Evolutionary conservation across 2,888 invertebrate genomes (phyloP).

Genomic region (Aradus depressus): DNA sequence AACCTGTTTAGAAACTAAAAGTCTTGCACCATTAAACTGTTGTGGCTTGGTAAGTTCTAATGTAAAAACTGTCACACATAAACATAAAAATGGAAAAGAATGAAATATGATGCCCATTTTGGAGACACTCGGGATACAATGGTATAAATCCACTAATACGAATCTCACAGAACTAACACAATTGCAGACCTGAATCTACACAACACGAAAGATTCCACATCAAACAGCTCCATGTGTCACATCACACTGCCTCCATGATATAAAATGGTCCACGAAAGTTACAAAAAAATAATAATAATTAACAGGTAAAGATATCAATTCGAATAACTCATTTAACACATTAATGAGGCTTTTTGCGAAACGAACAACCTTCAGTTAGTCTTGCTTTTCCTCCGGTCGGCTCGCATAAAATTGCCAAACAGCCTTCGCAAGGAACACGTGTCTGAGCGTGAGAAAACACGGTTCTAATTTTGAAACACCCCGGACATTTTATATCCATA

Average conservation of each 20-base stretch:
- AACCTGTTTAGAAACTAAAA: conserved; percentile 86
- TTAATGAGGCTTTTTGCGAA: conserved; percentile 32
- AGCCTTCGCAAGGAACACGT: conserved; percentile 94
- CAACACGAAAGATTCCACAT: too few species aligned
- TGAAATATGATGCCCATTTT: too few species aligned
- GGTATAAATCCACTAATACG: too few species aligned
- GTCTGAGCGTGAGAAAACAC: conserved; percentile 99
- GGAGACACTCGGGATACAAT: too few species aligned
- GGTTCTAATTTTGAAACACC: conserved; percentile 97
- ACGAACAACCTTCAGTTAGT: conserved; percentile 68
- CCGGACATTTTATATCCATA: conserved; percentile 99
- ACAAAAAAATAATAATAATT: background rate
- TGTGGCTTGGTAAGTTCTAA: background rate
- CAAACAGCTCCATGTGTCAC: too few species aligned
- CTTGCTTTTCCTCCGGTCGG: conserved; percentile 97
- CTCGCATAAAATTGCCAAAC: conserved; percentile 93
- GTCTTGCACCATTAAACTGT: conserved; percentile 64
- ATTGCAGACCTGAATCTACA: too few species aligned
- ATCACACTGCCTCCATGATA: too few species aligned
- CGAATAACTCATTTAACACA: background rate
- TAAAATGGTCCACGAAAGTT: too few species aligned
- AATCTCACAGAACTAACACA: too few species aligned
- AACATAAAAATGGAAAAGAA: too few species aligned
- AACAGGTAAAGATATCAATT: too few species aligned
- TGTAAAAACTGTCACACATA: background rate